phyloP scores from a whole-genome alignment of 1,140 invertebrate species.

The Papilio polyxenes region DNA sequence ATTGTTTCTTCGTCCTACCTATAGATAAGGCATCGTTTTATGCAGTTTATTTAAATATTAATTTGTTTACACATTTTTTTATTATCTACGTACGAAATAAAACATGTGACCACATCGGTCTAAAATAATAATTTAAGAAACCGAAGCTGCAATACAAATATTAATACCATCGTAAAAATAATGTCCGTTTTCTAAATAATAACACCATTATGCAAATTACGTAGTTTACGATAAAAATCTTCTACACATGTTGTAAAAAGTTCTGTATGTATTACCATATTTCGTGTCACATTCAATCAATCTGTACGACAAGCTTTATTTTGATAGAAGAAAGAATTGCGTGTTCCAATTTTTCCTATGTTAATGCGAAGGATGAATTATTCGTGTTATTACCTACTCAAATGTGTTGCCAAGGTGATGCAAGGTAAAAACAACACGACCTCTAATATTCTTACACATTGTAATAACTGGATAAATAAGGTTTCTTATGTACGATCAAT shows the following conservation, averaged over 20 bases:
- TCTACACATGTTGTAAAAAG: neutral
- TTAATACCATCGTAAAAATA: neutral
- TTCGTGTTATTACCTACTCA: conserved; percentile 19
- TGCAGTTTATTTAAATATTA: neutral
- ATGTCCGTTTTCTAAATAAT: neutral
- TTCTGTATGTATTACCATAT: neutral
- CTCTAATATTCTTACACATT: neutral
- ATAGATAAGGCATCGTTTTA: neutral
- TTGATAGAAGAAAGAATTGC: conserved; percentile 11
- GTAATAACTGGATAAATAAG: neutral
- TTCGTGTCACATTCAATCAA: conserved; percentile 20
- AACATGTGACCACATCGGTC: too few relatives aligned
- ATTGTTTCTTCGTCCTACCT: neutral
- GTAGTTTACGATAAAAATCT: neutral
- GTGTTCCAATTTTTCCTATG: neutral
- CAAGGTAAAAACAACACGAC: neutral
- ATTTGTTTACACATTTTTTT: too few relatives aligned
- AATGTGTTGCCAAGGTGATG: conserved; percentile 28
- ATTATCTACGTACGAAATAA: too few relatives aligned
- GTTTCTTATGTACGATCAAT: neutral
- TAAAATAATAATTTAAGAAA: too few relatives aligned
- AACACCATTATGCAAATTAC: neutral
- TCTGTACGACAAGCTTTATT: conserved; percentile 15
- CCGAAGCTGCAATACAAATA: too few relatives aligned
- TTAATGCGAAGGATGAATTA: conserved; percentile 23